Base-by-base conservation (phyloP, 2,888 invertebrate genomes). In the Erynnis tages region DNA sequence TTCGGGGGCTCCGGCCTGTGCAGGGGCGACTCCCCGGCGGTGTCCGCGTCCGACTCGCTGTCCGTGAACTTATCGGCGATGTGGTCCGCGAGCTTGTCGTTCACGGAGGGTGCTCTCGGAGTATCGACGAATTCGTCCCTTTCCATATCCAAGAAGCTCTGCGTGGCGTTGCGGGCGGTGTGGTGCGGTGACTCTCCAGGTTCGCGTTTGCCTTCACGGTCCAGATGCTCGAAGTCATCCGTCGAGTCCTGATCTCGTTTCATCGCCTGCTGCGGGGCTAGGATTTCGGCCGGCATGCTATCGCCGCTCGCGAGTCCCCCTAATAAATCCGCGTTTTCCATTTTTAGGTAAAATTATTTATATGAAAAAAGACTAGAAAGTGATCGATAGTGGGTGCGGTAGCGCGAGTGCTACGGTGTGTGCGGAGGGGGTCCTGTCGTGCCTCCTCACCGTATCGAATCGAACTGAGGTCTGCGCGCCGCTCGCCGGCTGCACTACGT, bases 161-260 rank as follows among this genome's bases (percentile, higher is more conserved):
- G 87, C 32, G 84, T 74, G 57, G 78, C 79, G 52, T 69, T 64
- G 34, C 79, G 76, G 30, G 70, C 60, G 4, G 55, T 60, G 19
- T 69, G 71, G 54, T 79, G 80, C 38, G 79, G 81, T 4, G 80
- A 75, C 55, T 79, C 82, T 29, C 71, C 65, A 47, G 71, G 54
- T 48, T 85, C 84, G 34, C 66, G 82, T 56, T 71, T 76, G 38
- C 82, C 82, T 56, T 93, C 93, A 66, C 92, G 91, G 60, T 92
- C 93, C 60, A 94, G 84, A 76, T 94, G 94, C 77, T 94, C 94
- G 75, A 94, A 94, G 82, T 94, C 94, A 69, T 94, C 94, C 57
- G 92, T 87, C 21, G 94, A 94, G 73, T 94, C 94, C 69, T 92
- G 91, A 61, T 94, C 94, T 56, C 93, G 91, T 66, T 88, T 89